phyloP scores from a whole-genome alignment of 30 jellyfish, hydroid and myxozoan species.

The Clytia hemisphaerica region DNA sequence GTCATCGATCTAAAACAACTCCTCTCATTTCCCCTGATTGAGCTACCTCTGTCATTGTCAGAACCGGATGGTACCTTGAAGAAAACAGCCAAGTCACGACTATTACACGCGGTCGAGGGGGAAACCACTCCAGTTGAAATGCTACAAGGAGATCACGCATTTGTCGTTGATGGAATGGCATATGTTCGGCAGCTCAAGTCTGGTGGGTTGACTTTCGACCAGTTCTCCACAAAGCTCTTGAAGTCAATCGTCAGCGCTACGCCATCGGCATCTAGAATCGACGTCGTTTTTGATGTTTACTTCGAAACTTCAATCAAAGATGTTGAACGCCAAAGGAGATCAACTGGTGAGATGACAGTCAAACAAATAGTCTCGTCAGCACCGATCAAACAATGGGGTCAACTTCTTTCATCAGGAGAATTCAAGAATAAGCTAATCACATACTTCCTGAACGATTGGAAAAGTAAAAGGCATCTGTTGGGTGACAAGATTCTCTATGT shows the following conservation, averaged over 20 bases:
- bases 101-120: conserved; percentile 7
- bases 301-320: conserved; percentile 3
- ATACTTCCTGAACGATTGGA: not conserved
- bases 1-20: not conserved
- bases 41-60: conserved; percentile 1
- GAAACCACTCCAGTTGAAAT: not conserved
- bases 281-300: conserved; percentile 20
- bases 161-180: conserved; percentile 1
- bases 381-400: not conserved
- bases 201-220: too few relatives aligned
- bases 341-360: not conserved
- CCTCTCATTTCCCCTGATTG: not conserved
- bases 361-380: not conserved
- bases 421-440: not conserved
- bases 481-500: not conserved
- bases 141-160: not conserved
- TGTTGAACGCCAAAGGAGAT: conserved; percentile 8
- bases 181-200: too few relatives aligned
- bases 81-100: conserved; percentile 7
- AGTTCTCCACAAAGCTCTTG: too few relatives aligned
- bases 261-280: not conserved
- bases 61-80: conserved; percentile 13
- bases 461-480: not conserved
- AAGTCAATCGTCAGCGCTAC: not conserved
- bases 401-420: too few relatives aligned